Evolutionary conservation across 2,797 vertebrate genomes (phyloP), one percentile per base, ranked within the genome.

Genomic region (Leptatherina wallacei): DNA sequence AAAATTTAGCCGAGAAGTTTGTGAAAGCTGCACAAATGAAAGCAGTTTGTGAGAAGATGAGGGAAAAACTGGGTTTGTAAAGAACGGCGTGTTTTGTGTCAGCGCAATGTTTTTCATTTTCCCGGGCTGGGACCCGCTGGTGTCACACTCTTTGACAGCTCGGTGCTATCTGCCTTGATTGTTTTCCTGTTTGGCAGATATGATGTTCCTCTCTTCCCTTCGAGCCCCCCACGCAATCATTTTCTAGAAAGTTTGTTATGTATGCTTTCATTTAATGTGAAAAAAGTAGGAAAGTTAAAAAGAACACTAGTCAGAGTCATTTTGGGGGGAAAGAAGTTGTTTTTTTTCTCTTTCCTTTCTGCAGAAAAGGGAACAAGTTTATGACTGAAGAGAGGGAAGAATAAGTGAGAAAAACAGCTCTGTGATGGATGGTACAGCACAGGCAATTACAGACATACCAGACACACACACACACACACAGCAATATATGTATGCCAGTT

Each of bases 191-290:
- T 85, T 86, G 85, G 83, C 86, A 91, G 86, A 82, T 88, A 82
- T 78, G 81, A 88, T 86, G 76, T 83, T 83, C 84, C 75, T 81
- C 78, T 67, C 80, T 72, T 71, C 77, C 69, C 71, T 78, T 81
- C 44, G 55, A 78, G 64, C 63, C 56, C 67, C 87, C 79, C 67
- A 82, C 75, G 30, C 86, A 85, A 78, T 72, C 77, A 73, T 77
- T 84, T 84, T 83, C 81, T 83, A 80, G 77, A 92, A 91, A 90
- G 84, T 90, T 89, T 90, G 73, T 85, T 89, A 83, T 89, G 73
- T 71, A 81, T 85, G 75, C 71, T 78, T 86, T 85, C 51, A 64
- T 85, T 88, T 79, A 64, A 70, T 61, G 73, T 29, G 42, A 2
- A 52, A 68, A 11, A 65, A 69, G 61, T 42, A 3, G 27, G 13